A percentile compares a stretch with the other conserved stretches of the same genome.
Evolutionary conservation across 2,888 invertebrate genomes (phyloP).

Genomic region (Digitonthophagus gazella): DNA sequence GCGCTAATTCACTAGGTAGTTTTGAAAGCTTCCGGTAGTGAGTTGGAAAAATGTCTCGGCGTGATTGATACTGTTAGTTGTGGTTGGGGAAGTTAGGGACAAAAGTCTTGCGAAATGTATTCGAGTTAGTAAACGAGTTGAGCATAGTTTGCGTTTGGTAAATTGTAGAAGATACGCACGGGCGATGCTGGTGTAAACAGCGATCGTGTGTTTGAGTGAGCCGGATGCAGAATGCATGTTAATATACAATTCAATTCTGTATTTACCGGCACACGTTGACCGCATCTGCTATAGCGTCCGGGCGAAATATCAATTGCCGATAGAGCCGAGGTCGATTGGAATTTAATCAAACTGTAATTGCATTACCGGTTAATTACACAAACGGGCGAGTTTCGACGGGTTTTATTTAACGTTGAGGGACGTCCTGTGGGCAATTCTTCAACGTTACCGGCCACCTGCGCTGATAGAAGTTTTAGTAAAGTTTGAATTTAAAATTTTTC

Average conservation of each 20-base stretch:
- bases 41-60: neutral
- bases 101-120: neutral
- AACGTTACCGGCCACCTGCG: neutral
- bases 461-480: neutral
- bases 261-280: conserved; percentile 5
- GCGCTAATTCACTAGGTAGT: neutral
- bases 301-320: neutral
- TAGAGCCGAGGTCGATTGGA: neutral
- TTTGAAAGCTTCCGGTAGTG: neutral
- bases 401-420: neutral
- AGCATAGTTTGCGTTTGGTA: neutral
- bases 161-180: conserved; percentile 7
- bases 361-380: neutral
- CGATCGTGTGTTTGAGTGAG: neutral
- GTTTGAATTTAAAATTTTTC: neutral
- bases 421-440: neutral
- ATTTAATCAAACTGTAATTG: neutral
- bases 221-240: conserved; percentile 7
- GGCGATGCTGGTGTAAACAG: neutral
- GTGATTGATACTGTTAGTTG: neutral
- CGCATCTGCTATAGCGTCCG: conserved; percentile 3
- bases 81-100: neutral
- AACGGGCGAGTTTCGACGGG: neutral
- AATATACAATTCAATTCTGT: conserved; percentile 14
- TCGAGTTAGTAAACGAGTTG: neutral